Conservation (phyloP, 1,140 invertebrate genomes). For the Cepaea nemoralis region DNA sequence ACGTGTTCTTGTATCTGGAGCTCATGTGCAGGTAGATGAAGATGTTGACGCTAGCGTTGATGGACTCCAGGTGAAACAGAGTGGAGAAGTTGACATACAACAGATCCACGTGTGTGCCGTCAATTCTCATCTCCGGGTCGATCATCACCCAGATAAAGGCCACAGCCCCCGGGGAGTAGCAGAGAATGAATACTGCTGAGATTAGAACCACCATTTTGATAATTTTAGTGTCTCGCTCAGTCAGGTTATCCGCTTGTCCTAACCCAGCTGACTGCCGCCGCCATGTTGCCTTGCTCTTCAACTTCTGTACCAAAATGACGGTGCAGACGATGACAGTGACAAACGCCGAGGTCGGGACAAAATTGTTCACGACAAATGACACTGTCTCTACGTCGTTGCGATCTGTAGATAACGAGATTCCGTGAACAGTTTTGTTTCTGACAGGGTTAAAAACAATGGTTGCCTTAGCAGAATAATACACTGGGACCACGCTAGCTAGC, state of each 20-base stretch:
- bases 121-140: constrained; percentile 14
- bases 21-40: constrained; percentile 12
- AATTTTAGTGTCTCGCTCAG: not conserved
- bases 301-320: not conserved
- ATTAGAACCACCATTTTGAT: constrained; percentile 27
- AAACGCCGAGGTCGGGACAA: not conserved
- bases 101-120: not conserved
- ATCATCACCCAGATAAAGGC: constrained; percentile 9
- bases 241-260: not conserved
- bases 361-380: constrained; percentile 14
- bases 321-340: constrained; percentile 27
- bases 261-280: not conserved
- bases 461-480: constrained; percentile 6
- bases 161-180: constrained; percentile 1
- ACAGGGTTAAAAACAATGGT: not conserved
- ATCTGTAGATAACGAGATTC: not conserved
- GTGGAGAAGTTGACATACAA: not conserved
- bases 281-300: constrained; percentile 21
- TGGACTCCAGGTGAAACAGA: not conserved
- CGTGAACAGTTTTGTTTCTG: constrained; percentile 2
- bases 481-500: not conserved
- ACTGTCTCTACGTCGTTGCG: constrained; percentile 9
- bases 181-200: constrained; percentile 16
- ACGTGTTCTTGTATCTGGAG: constrained; percentile 1
- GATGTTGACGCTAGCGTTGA: constrained; percentile 3